Conservation (phyloP, 35 echinoderm and acorn worm species). For the Hemicentrotus pulcherrimus region DNA sequence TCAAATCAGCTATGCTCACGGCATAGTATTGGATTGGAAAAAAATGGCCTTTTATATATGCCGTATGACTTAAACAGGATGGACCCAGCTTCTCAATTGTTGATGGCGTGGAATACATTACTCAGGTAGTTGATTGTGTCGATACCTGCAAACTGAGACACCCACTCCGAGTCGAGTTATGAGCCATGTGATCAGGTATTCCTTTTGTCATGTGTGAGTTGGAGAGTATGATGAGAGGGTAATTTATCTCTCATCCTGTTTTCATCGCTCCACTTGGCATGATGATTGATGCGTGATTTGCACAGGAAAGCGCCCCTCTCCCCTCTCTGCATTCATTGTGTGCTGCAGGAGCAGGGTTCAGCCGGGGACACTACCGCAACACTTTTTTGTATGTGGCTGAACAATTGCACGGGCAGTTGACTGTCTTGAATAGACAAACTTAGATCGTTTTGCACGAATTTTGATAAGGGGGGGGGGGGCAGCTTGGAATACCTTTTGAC, state of each 20-base stretch:
- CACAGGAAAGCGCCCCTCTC: neutral
- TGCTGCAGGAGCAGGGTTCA: neutral
- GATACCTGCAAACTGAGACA: neutral
- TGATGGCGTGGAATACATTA: neutral
- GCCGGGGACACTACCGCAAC: neutral
- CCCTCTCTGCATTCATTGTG: neutral
- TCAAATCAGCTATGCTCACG: neutral
- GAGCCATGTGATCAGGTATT: neutral
- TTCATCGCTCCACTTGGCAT: neutral
- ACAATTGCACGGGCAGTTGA: neutral
- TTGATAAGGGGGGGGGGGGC: neutral
- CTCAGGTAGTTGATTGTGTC: neutral
- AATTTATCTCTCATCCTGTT: neutral
- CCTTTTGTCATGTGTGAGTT: neutral
- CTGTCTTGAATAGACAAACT: neutral
- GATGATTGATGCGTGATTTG: slow-evolving; percentile 2
- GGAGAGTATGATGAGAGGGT: neutral
- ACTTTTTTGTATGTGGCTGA: neutral
- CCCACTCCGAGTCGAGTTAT: neutral
- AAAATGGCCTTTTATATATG: neutral
- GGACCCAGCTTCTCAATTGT: neutral
- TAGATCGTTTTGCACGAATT: neutral
- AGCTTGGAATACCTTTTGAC: neutral
- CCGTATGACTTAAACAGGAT: neutral
- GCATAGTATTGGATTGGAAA: neutral